Evolutionary conservation across 2,797 vertebrate species (phyloP), one percentile per base, ranked within the genome.

Genomic region (Sebastes cheni): DNA sequence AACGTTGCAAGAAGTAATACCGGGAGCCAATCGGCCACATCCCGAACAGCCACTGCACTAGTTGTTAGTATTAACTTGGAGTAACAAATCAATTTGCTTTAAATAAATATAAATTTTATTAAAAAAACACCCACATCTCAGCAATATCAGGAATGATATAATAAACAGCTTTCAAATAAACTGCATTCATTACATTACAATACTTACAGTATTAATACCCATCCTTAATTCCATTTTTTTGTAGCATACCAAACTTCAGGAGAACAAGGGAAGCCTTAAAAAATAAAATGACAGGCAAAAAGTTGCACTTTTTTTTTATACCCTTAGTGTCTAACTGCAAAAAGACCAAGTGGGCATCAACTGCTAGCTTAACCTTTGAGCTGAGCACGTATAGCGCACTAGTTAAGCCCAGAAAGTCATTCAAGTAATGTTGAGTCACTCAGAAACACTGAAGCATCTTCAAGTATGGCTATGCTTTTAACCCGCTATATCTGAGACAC

Each of bases 21-120:
- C 16, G 42, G 42, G 16, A 46, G 6, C 42, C 42, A 46, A 46
- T 46, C 6, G 7, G 42, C 14, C 42, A 46, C 42, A 42, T 39
- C 36, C 36, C 39, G 14, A 39, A 39, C 39, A 0, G 42, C 42
- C 42, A 46, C 42, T 46, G 42, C 16, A 46, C 42, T 46, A 46
- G 42, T 52, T 52, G 78, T 52, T 55, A 72, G 67, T 68, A 92
- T 81, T 79, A 81, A 89, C 73, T 85, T 80, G 30, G 75, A 90
- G 85, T 82, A 81, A 92, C 79, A 87, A 76, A 70, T 85, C 66
- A 87, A 92, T 95, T 92, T 97, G 95, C 96, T 97, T 99, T 98
- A 99, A 99, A 99, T 99, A 99, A 99, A 99, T 99, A 99, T 98
- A 99, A 96, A 97, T 99, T 99, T 99, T 99, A 99, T 98, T 99